Evolutionary conservation across 2,888 invertebrate genomes (phyloP), one percentile per base, ranked within the genome.

Genomic region (Diaphora mendica): DNA sequence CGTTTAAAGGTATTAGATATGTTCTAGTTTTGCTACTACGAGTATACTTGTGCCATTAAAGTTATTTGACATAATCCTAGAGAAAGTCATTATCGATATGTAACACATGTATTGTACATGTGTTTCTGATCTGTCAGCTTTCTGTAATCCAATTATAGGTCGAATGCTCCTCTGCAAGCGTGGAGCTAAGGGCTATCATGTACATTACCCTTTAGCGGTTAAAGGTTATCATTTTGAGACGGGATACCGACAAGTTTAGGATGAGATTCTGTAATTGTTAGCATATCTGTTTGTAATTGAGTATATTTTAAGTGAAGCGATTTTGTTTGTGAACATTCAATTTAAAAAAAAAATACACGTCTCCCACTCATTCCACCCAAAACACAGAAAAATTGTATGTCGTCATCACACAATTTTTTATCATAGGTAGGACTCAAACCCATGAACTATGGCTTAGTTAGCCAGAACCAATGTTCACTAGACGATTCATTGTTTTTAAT

Each of bases 121-220:
- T 62, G 8, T 30, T 62, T 62, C 30, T 62, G 17, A 62, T 62
- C 30, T 62, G 30, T 62, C 62, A 62, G 62, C 62, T 30, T 30
- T 62, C 62, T 26, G 62, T 62, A 62, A 62, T 62, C 62, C 62
- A 62, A 30, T 62, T 62, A 77, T 80, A 80, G 80, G 80, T 82
- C 42, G 8, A n/a, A 35, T 68, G 59, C 26, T 30, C 2, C 62
- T 62, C 62, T 62, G 17, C 30, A 62, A 15, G 73, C 73, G 26
- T 26, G 20, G 13, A 30, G n/a, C 64, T 72, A 48, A 68, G 66
- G 51, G 35, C 68, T 68, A 17, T 59, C 62, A 30, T 62, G 17
- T 62, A 15, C 17, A 62, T 26, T 62, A 62, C 62, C 62, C 26
- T 62, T 62, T 30, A 62, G 30, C 2, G 62, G 59, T 15, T 15